Evolutionary conservation across 2,113 vertebrate species (phyloP).

Genomic region (Cacatua alba): DNA sequence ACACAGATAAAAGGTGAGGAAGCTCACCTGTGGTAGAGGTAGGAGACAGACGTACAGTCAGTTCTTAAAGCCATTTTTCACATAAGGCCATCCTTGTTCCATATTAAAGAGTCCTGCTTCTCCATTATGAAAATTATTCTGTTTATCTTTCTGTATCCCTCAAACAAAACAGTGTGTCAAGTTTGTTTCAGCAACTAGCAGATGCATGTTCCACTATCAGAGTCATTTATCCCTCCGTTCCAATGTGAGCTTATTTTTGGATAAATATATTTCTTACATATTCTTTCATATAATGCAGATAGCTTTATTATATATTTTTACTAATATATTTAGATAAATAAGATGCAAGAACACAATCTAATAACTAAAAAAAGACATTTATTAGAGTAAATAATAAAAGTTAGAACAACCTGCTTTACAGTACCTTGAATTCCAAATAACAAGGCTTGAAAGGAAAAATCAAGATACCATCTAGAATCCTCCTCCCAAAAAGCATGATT

Average conservation of each 20-base stretch:
- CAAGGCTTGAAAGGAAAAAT: too few species aligned
- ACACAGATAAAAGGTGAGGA: not conserved
- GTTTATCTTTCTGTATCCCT: not conserved
- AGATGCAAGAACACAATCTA: too few species aligned
- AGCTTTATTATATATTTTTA: too few species aligned
- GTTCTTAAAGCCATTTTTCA: not conserved
- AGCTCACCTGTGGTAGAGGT: not conserved
- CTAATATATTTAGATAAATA: too few species aligned
- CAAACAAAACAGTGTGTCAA: not conserved
- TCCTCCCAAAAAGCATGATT: too few species aligned
- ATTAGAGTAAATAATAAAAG: too few species aligned
- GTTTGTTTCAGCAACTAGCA: not conserved
- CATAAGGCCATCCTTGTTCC: not conserved
- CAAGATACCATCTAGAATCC: too few species aligned
- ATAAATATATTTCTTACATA: not conserved
- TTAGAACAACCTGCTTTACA: too few species aligned
- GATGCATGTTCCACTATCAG: accelerated
- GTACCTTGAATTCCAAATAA: too few species aligned
- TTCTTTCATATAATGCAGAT: not conserved
- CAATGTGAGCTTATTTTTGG: accelerated
- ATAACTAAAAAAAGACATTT: too few species aligned
- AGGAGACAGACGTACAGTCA: not conserved
- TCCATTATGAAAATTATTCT: not conserved
- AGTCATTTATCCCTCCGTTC: not conserved
- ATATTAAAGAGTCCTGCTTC: not conserved